Percentiles rank a stretch among this genome's conserved stretches.
Evolutionary conservation across 1,140 invertebrate genomes (phyloP).

Genomic region (Achroia grisella): DNA sequence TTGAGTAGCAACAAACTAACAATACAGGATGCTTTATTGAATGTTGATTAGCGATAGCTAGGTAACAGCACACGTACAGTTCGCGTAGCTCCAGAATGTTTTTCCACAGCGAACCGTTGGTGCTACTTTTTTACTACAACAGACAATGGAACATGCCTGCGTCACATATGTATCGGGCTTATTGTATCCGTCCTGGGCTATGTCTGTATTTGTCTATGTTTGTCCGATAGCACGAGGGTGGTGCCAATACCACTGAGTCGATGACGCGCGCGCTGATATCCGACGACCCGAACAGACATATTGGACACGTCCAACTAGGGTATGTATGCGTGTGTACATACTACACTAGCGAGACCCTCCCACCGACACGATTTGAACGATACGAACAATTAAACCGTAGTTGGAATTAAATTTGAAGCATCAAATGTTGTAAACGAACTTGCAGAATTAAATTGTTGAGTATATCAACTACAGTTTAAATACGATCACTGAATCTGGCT

Average conservation of each 20-base stretch:
- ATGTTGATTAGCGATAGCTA: conserved; percentile 25
- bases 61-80: conserved; percentile 22
- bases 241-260: conserved; percentile 90
- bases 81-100: background rate
- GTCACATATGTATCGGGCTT: conserved; percentile 57
- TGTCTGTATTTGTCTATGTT: conserved; percentile 71
- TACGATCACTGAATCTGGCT: too few species aligned
- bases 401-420: background rate
- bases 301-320: conserved; percentile 92
- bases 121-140: conserved; percentile 71
- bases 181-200: conserved; percentile 76
- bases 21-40: conserved; percentile 46
- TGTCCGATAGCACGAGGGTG: conserved; percentile 90
- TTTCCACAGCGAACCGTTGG: conserved; percentile 24
- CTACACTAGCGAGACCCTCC: conserved; percentile 48
- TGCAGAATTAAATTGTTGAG: background rate
- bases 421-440: background rate
- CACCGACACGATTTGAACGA: background rate
- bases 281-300: conserved; percentile 89
- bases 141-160: conserved; percentile 53
- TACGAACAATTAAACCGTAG: background rate
- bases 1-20: conserved; percentile 53
- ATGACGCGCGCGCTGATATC: conserved; percentile 93
- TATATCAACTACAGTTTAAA: background rate
- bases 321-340: conserved; percentile 80